These are phyloP conservation scores for Brachionus plicatilis DNA, from an alignment of 1,140 invertebrate genomes.

Conservation along the genomic window DNA sequence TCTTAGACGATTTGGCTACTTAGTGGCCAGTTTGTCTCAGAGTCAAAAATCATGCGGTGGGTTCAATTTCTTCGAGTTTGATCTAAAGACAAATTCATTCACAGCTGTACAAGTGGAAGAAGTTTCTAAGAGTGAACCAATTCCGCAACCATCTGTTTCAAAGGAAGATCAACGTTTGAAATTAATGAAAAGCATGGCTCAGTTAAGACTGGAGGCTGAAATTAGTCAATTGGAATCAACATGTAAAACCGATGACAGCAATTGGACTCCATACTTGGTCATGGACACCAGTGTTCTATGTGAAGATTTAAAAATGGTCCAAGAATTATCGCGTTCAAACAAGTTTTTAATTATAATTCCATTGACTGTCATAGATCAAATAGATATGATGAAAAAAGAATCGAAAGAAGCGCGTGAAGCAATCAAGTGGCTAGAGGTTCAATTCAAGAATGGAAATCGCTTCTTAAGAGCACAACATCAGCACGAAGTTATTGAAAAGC, in stretches of 20 bases:
- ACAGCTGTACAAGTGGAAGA: neutral
- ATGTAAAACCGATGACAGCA: slow-evolving; percentile 48
- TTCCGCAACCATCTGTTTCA: neutral
- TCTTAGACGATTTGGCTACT: slow-evolving; percentile 53
- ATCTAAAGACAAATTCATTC: neutral
- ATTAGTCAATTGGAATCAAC: slow-evolving; percentile 65
- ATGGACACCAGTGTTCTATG: slow-evolving; percentile 68
- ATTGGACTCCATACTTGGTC: slow-evolving; percentile 69
- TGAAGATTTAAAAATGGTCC: slow-evolving; percentile 67
- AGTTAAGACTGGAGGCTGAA: slow-evolving; percentile 68
- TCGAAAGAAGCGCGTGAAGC: slow-evolving; percentile 70
- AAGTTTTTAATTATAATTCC: slow-evolving; percentile 75
- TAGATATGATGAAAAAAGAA: slow-evolving; percentile 77
- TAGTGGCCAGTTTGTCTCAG: slow-evolving; percentile 45
- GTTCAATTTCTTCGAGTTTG: slow-evolving; percentile 6
- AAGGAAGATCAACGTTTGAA: slow-evolving; percentile 44
- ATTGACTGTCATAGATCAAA: slow-evolving; percentile 70
- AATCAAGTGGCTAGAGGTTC: slow-evolving; percentile 80
- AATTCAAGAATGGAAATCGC: slow-evolving; percentile 74
- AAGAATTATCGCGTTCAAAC: slow-evolving; percentile 68
- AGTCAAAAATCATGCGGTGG: neutral
- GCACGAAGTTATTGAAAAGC: neutral
- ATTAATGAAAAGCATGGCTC: slow-evolving; percentile 68
- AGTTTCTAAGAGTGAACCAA: neutral
- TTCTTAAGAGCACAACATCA: neutral